phyloP scores from a whole-genome alignment of 2,888 invertebrate genomes.

The Scaptomyza cyrtandrae region DNA sequence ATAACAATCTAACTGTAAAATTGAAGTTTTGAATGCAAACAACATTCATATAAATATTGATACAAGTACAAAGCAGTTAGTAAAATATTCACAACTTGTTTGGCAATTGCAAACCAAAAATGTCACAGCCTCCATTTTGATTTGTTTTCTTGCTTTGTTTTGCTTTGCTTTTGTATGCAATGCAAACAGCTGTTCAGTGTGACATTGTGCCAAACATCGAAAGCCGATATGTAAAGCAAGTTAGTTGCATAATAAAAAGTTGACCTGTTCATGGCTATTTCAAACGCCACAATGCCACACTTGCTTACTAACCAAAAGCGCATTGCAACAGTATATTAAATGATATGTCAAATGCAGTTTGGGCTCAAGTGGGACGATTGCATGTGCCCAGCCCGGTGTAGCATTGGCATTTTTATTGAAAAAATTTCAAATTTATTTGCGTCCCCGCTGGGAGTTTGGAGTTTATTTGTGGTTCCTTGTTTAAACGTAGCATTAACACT shows the following conservation, averaged over 20 bases:
- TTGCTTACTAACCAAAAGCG: slow-evolving; percentile 40
- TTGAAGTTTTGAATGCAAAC: not conserved
- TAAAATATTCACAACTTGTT: slow-evolving; percentile 32
- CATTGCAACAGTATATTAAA: slow-evolving; percentile 57
- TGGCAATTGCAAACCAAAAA: slow-evolving; percentile 25
- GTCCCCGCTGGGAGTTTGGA: slow-evolving; percentile 56
- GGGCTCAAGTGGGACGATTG: slow-evolving; percentile 13
- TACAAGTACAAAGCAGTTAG: slow-evolving; percentile 14
- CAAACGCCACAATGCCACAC: slow-evolving; percentile 25
- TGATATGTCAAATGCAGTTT: slow-evolving; percentile 28
- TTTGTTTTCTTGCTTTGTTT: slow-evolving; percentile 1
- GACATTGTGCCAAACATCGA: slow-evolving; percentile 32
- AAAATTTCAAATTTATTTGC: slow-evolving; percentile 39
- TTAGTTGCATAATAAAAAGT: slow-evolving; percentile 36
- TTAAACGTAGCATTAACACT: slow-evolving; percentile 48
- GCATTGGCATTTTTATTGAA: slow-evolving; percentile 49
- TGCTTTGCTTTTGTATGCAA: not conserved
- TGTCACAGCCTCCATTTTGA: slow-evolving; percentile 30
- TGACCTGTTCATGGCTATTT: not conserved
- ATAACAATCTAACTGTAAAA: not conserved
- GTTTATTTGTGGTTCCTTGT: slow-evolving; percentile 1
- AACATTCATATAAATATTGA: slow-evolving; percentile 16
- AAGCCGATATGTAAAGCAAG: slow-evolving; percentile 48
- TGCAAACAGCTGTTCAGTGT: slow-evolving; percentile 9
- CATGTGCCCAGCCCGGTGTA: slow-evolving; percentile 21